phyloP scores from a whole-genome alignment of 23 tunicate genomes.

The Ciona savignyi region DNA sequence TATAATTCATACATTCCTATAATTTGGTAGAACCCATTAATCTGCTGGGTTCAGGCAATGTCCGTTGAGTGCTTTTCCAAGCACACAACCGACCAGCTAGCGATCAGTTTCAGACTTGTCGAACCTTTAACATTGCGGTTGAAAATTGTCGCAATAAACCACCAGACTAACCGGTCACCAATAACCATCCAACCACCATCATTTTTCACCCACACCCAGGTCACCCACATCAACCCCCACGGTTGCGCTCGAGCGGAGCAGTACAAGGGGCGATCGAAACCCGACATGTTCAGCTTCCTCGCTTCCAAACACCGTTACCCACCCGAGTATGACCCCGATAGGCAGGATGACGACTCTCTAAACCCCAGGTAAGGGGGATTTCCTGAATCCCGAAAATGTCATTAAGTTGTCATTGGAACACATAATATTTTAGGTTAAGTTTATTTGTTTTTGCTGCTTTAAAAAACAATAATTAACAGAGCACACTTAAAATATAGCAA shows the following conservation, averaged over 20 bases:
- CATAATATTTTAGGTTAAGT: background rate
- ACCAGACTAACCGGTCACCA: too few relatives aligned
- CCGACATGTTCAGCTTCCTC: constrained; percentile 86
- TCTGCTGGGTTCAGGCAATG: too few relatives aligned
- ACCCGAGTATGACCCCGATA: constrained; percentile 64
- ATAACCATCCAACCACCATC: too few relatives aligned
- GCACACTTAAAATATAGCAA: background rate
- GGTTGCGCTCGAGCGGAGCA: constrained; percentile 77
- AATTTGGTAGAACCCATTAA: too few relatives aligned
- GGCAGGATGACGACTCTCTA: constrained; percentile 55
- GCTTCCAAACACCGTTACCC: constrained; percentile 73
- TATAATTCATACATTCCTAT: too few relatives aligned
- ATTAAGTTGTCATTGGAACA: background rate
- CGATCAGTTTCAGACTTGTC: too few relatives aligned
- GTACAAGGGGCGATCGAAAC: constrained; percentile 78
- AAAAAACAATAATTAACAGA: background rate
- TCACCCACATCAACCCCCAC: constrained; percentile 82
- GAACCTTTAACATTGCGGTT: too few relatives aligned
- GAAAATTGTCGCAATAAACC: too few relatives aligned
- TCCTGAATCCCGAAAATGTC: background rate
- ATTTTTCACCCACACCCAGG: constrained; percentile 32
- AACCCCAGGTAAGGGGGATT: constrained; percentile 45
- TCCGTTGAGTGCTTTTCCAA: too few relatives aligned
- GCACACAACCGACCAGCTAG: too few relatives aligned
- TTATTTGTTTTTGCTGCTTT: background rate